phyloP scores from a whole-genome alignment of 53 echinoderm and acorn worm species.

The Mesocentrotus franciscanus region DNA sequence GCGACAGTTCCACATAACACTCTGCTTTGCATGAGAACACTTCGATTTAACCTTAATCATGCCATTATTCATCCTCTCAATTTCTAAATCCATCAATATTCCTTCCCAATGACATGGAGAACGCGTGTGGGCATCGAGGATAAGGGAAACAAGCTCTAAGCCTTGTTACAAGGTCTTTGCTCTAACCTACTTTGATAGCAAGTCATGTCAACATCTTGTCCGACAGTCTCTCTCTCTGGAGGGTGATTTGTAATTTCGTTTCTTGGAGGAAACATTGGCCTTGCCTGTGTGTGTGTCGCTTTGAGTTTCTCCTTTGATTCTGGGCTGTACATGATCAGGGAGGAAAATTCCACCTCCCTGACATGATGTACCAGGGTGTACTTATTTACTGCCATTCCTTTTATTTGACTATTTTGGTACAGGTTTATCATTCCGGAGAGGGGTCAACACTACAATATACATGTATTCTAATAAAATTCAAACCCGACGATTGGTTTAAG shows the following conservation, averaged over 20 bases:
- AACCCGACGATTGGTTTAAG: too few relatives aligned
- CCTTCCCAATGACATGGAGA: conserved; percentile 12
- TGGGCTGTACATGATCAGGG: too few relatives aligned
- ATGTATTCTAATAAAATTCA: too few relatives aligned
- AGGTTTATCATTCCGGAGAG: too few relatives aligned
- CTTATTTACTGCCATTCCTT: too few relatives aligned
- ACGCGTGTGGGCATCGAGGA: conserved; percentile 7
- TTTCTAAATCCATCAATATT: conserved; percentile 44
- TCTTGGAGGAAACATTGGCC: not conserved
- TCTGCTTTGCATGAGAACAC: not conserved
- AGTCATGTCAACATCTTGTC: conserved; percentile 3
- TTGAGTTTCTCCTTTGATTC: not conserved
- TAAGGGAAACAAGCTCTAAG: conserved; percentile 39
- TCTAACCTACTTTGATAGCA: not conserved
- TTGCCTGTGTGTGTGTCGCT: not conserved
- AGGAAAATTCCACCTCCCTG: too few relatives aligned
- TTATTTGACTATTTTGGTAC: too few relatives aligned
- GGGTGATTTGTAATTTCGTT: not conserved
- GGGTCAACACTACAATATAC: too few relatives aligned
- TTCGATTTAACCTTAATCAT: not conserved
- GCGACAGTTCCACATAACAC: not conserved
- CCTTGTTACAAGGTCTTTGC: conserved; percentile 12
- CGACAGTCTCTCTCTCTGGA: conserved; percentile 8
- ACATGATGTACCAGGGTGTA: too few relatives aligned
- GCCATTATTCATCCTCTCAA: conserved; percentile 35